Conservation (phyloP, 1,140 invertebrate species). For the Drosophila repleta region DNA sequence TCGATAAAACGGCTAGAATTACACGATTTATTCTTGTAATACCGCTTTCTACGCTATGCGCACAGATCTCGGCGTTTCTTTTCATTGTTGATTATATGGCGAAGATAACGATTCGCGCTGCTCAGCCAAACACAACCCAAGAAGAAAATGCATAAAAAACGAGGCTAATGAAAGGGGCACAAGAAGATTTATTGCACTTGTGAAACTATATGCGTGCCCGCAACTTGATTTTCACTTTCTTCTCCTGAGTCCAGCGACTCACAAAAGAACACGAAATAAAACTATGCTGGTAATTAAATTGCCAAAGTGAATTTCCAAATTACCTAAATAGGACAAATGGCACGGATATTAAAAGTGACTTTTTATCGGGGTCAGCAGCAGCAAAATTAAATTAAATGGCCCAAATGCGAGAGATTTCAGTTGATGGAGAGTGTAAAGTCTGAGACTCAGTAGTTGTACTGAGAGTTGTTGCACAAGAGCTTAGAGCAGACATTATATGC, state of each 20-base stretch:
- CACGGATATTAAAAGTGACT: slow-evolving; percentile 17
- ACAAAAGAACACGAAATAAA: slow-evolving; percentile 16
- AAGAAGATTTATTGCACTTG: slow-evolving; percentile 73
- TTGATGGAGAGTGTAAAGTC: neutral
- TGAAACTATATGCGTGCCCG: slow-evolving; percentile 50
- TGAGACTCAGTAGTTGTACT: neutral
- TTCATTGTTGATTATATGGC: slow-evolving; percentile 45
- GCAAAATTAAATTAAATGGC: slow-evolving; percentile 10
- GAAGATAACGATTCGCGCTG: slow-evolving; percentile 50
- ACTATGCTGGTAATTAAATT: slow-evolving; percentile 50
- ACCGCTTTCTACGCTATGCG: slow-evolving; percentile 61
- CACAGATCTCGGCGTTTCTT: slow-evolving; percentile 39
- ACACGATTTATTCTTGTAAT: slow-evolving; percentile 21
- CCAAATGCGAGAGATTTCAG: slow-evolving; percentile 16
- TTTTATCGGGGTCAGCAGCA: slow-evolving; percentile 22
- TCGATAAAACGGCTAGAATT: slow-evolving; percentile 40
- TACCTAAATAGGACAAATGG: slow-evolving; percentile 24
- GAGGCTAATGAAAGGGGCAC: slow-evolving; percentile 66
- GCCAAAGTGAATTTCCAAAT: slow-evolving; percentile 49
- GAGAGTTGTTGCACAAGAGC: neutral
- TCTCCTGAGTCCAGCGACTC: slow-evolving; percentile 9
- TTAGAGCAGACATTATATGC: neutral
- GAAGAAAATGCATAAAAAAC: slow-evolving; percentile 47
- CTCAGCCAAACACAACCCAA: slow-evolving; percentile 6
- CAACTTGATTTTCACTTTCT: slow-evolving; percentile 68